Evolutionary conservation across 2,888 invertebrate genomes (phyloP).

Genomic region (Apomyelois bistriatella): DNA sequence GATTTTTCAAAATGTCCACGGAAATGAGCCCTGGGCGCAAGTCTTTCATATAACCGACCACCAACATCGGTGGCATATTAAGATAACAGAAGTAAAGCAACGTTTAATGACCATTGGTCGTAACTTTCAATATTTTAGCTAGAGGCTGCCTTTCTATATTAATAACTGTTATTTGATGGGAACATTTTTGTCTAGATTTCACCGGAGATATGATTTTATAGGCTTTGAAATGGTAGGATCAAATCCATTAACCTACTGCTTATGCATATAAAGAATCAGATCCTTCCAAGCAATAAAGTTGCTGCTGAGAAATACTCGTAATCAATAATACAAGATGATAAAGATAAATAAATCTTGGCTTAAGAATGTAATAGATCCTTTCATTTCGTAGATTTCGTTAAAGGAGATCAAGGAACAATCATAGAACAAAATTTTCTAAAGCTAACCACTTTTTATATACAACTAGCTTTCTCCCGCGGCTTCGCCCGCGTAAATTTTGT

Average conservation of each 20-base stretch:
- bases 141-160: constrained; percentile 23
- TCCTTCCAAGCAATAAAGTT: no score
- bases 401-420: no score
- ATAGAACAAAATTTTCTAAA: no score
- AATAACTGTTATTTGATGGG: constrained; percentile 21
- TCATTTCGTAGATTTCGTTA: no score
- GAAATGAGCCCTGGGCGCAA: not conserved
- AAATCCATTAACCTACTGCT: not conserved
- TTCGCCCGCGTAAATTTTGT: no score
- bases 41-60: constrained; percentile 2
- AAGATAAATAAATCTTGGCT: no score
- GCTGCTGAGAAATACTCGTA: no score
- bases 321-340: no score
- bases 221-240: not conserved
- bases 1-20: not conserved
- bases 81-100: constrained; percentile 9
- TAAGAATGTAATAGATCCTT: no score
- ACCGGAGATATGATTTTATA: constrained; percentile 4
- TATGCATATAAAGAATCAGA: no score
- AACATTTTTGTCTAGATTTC: constrained; percentile 15
- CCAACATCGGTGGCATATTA: constrained; percentile 10
- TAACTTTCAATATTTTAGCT: constrained; percentile 30
- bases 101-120: constrained; percentile 28
- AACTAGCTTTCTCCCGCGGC: no score
- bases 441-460: no score